A percentile compares a stretch with the other conserved stretches of the same genome.
phyloP scores from a whole-genome alignment of 2,797 vertebrate genomes.

The Orientallactaga sibirica region DNA sequence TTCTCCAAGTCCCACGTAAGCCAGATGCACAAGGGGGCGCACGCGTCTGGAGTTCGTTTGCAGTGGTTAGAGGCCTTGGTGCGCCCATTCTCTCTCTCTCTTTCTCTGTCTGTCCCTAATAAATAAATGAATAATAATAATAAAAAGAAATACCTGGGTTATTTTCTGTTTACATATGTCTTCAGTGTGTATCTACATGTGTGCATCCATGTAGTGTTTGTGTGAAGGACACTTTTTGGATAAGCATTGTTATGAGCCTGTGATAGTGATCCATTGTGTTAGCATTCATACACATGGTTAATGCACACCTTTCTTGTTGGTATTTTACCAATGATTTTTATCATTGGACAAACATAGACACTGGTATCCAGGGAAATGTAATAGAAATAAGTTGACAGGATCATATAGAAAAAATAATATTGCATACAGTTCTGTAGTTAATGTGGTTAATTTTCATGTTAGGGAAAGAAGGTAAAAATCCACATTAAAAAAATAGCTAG shows the following conservation, averaged over 20 bases:
- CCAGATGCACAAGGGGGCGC: no score
- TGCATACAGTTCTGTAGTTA: neutral
- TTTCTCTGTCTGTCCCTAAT: no score
- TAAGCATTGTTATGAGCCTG: neutral
- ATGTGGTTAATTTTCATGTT: conserved; percentile 15
- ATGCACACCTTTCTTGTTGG: neutral
- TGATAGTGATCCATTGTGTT: neutral
- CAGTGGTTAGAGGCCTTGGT: no score
- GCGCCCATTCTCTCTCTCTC: no score
- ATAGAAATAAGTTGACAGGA: neutral
- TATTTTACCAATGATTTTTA: conserved; percentile 48
- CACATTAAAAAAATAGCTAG: conserved; percentile 50
- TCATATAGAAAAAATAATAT: conserved; percentile 18
- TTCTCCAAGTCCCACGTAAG: no score
- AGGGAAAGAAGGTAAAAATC: conserved; percentile 20
- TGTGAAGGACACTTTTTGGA: conserved; percentile 1
- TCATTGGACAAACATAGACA: neutral
- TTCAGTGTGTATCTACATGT: neutral
- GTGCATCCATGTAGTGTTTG: neutral
- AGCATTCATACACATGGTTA: neutral
- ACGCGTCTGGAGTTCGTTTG: no score
- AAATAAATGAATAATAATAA: no score
- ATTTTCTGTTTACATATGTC: neutral
- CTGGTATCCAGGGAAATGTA: neutral
- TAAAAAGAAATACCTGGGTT: neutral